A percentile compares a stretch with the other conserved stretches of the same genome.
Conservation (phyloP, 2,797 vertebrate species). For the Melanogrammus aeglefinus region DNA sequence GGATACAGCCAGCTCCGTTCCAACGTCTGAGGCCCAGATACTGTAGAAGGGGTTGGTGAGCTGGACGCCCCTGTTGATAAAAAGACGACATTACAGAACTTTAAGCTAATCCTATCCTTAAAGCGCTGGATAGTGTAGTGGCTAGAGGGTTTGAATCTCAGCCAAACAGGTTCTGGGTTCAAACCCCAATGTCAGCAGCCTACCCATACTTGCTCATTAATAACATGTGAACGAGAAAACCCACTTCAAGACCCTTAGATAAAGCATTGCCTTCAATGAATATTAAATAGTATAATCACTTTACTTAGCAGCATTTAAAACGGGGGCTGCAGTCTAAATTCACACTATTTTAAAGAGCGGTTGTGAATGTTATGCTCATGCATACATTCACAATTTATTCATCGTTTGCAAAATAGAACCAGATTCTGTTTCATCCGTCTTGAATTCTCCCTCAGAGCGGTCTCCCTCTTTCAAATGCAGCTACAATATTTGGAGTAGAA, state of each 20-base stretch:
- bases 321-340: too few relatives aligned
- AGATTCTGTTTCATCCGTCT: too few relatives aligned
- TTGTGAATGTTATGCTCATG: too few relatives aligned
- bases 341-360: too few relatives aligned
- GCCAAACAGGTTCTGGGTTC: not conserved
- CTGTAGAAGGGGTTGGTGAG: constrained; percentile 98
- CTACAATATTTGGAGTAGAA: too few relatives aligned
- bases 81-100: not conserved
- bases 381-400: too few relatives aligned
- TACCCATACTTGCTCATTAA: not conserved
- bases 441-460: too few relatives aligned
- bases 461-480: too few relatives aligned
- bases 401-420: too few relatives aligned
- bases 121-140: not conserved
- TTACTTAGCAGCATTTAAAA: too few relatives aligned
- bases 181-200: too few relatives aligned
- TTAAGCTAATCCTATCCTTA: not conserved
- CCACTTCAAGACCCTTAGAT: not conserved
- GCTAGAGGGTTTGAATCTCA: not conserved
- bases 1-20: constrained; percentile 97
- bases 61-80: constrained; percentile 85
- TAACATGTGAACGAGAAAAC: not conserved
- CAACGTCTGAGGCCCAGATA: constrained; percentile 96
- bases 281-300: too few relatives aligned
- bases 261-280: not conserved